Conservation (phyloP, 2,888 invertebrate genomes). For the Drosophila kambysellisi region DNA sequence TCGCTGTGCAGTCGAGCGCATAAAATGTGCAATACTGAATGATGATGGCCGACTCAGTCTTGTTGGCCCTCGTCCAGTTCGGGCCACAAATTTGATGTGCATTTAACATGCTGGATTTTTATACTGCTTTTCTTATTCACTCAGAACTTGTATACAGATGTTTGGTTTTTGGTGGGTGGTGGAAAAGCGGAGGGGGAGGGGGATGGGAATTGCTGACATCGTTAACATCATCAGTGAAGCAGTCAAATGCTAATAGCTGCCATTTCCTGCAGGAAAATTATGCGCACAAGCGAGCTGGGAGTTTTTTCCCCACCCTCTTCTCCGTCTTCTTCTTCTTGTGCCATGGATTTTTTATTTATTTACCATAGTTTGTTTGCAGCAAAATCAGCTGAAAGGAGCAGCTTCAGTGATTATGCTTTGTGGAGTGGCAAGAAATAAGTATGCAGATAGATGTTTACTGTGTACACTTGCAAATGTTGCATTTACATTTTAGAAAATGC, state of each 20-base stretch:
- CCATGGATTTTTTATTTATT: constrained; percentile 32
- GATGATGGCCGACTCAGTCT: constrained; percentile 49
- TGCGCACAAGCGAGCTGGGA: constrained; percentile 69
- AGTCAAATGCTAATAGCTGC: constrained; percentile 79
- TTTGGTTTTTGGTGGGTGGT: not conserved
- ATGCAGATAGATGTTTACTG: constrained; percentile 15
- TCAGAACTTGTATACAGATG: constrained; percentile 14
- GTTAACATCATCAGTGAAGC: constrained; percentile 80
- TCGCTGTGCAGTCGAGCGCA: constrained; percentile 71
- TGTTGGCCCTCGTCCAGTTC: constrained; percentile 51
- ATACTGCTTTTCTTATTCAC: constrained; percentile 13
- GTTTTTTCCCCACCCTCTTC: constrained; percentile 29
- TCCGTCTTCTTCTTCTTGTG: constrained; percentile 2
- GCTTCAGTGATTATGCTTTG: constrained; percentile 38
- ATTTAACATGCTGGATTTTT: constrained; percentile 43
- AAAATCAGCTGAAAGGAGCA: constrained; percentile 35
- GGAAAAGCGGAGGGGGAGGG: not conserved
- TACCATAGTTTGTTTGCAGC: constrained; percentile 59
- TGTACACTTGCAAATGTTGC: constrained; percentile 56
- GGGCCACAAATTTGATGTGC: constrained; percentile 69
- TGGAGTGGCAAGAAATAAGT: constrained; percentile 6
- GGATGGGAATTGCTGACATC: constrained; percentile 54
- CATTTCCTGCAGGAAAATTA: constrained; percentile 79
- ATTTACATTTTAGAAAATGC: constrained; percentile 76
- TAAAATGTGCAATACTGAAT: constrained; percentile 77